Base-by-base conservation (phyloP, 2,113 vertebrate species). In the Burhinus oedicnemus region DNA sequence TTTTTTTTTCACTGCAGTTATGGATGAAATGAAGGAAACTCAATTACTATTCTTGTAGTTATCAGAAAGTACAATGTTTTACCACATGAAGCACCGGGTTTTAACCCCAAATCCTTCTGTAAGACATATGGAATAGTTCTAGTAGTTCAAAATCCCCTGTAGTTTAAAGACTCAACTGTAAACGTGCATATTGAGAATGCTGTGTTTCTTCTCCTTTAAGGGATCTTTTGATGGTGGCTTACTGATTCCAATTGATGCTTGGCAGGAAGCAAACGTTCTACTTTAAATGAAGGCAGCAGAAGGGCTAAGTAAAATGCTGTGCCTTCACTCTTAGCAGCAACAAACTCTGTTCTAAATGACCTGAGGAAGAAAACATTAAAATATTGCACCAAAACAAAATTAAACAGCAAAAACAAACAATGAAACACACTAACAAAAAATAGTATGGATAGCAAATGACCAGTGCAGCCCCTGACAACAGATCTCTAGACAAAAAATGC, bases 371-470 rank as follows among this genome's bases (percentile, higher is more conserved):
- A 97, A 77, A 97, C 93, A 94, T 96, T 38, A 77, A 96, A 97
- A 97, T 98, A 98, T 98, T 98, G 98, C 98, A 98, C 98, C 96
- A 93, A 97, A 97, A 93, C 90, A 89, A 97, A 96, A 94, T 96
- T 88, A 80, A 96, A 94, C 42, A 96, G 70, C 68, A 96, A 95
- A 93, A 94, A 69, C 93, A 79, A 96, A 94, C 87, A 88, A 76
- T 36, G 71, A 83, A 90, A 96, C 87, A 93, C 77, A 91, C 70
- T 8, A 65, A 95, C 87, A 94, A 87, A 89, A 92, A 85, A 11
- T 9, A 95, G 66, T 5, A 74, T 65, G 86, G 95, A 90, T 78
- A 94, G 87, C 61, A 87, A 83, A 91, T n/a, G 90, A 93, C 93
- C 68, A 96, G 87, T 96, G 93, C 94, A 96, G 96, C 89, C 94